These are phyloP conservation scores for Helleia helle DNA, from an alignment of 2,888 invertebrate species.

Conservation along the genomic window DNA sequence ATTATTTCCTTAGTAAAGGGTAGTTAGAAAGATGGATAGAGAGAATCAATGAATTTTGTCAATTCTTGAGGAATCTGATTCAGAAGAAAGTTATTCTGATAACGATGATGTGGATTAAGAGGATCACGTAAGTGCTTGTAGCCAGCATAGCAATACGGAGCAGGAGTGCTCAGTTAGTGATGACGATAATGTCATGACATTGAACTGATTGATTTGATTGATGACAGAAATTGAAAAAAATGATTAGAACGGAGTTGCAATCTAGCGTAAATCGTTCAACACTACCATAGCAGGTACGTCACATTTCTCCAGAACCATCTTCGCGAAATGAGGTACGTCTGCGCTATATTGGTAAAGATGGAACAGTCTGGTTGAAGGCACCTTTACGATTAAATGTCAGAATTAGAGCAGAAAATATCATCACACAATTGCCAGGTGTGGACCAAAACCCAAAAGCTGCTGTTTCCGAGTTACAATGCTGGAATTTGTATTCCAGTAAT, in stretches of 20 bases:
- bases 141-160: not conserved
- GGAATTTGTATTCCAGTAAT: no score
- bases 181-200: conserved; percentile 1
- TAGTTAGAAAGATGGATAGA: no score
- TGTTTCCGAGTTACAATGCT: no score
- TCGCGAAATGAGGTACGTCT: not conserved
- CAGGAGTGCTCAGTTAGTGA: not conserved
- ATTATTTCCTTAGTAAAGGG: no score
- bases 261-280: no score
- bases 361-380: conserved; percentile 2
- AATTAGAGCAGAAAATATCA: conserved; percentile 1
- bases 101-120: conserved; percentile 1
- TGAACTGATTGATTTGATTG: not conserved
- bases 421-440: not conserved
- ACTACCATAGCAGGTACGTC: conserved; percentile 1
- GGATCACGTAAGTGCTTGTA: conserved; percentile 1
- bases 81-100: not conserved
- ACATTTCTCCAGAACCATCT: not conserved
- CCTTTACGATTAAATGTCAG: conserved; percentile 1
- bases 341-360: not conserved
- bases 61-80: conserved; percentile 1
- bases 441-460: no score
- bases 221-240: no score
- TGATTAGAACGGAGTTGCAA: no score
- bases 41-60: no score